Conservation (phyloP, 2,888 invertebrate genomes). For the Orgyia antiqua region DNA sequence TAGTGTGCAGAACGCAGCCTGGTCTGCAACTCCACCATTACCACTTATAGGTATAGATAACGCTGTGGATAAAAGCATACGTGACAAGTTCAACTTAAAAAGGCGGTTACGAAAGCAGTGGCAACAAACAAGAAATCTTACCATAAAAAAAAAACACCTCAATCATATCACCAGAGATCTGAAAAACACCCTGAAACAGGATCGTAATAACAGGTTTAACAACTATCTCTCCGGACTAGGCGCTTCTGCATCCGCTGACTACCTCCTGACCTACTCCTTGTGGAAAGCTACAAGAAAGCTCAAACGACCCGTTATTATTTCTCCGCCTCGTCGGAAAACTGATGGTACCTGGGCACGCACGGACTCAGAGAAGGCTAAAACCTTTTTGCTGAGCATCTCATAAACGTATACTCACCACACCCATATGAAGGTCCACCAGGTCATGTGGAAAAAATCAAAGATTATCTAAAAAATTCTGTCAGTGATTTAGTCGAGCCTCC, state of each 20-base stretch:
- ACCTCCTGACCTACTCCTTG: too few species aligned
- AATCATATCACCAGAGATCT: conserved; percentile 1
- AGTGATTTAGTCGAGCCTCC: background rate
- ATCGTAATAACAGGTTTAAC: conserved; percentile 3
- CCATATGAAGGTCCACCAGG: background rate
- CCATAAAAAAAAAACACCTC: conserved; percentile 3
- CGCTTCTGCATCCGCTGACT: too few species aligned
- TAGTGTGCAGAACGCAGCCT: conserved; percentile 2
- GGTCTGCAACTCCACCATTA: conserved; percentile 1
- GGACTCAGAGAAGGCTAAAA: background rate
- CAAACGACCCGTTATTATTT: background rate
- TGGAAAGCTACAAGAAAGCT: too few species aligned
- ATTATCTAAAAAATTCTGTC: background rate
- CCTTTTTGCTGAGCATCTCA: background rate
- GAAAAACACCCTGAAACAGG: conserved; percentile 1
- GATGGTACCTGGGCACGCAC: background rate
- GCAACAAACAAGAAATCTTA: conserved; percentile 5
- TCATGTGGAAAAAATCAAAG: background rate
- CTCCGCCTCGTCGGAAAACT: background rate
- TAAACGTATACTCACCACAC: background rate
- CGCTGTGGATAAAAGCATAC: conserved; percentile 1
- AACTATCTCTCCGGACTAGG: background rate
- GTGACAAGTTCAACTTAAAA: conserved; percentile 3
- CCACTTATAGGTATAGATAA: too few species aligned
- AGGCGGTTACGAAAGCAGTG: conserved; percentile 3